A percentile compares a stretch with the other conserved stretches of the same genome.
phyloP scores from a whole-genome alignment of 2,113 vertebrate genomes.

The Nannospalax galili region DNA sequence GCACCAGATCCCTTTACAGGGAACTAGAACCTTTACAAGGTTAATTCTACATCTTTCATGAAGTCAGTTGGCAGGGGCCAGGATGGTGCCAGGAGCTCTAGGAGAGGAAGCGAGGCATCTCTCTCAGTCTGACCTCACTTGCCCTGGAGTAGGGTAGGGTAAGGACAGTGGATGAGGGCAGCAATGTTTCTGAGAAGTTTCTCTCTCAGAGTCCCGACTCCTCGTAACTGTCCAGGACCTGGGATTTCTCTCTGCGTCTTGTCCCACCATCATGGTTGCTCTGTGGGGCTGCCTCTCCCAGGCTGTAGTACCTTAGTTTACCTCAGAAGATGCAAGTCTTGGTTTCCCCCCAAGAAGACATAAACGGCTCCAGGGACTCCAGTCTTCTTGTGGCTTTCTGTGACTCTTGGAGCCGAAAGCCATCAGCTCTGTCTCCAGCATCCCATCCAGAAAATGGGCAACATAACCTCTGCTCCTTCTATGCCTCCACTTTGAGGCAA shows the following conservation, averaged over 20 bases:
- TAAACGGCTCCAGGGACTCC: not conserved
- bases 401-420: not conserved
- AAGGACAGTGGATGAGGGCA: not conserved
- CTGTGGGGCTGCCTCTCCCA: not conserved
- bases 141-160: rapidly evolving
- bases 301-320: not conserved
- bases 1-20: not conserved
- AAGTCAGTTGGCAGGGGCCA: not conserved
- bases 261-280: not conserved
- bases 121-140: not conserved
- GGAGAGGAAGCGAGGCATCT: not conserved
- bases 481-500: too few species aligned
- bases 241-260: not conserved
- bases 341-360: not conserved
- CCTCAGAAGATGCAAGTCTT: not conserved
- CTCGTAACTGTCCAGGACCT: not conserved
- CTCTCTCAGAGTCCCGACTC: not conserved
- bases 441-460: not conserved
- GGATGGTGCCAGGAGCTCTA: not conserved
- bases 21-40: not conserved
- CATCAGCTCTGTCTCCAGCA: not conserved
- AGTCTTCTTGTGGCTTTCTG: not conserved
- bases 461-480: not conserved
- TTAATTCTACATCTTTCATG: conserved; percentile 19
- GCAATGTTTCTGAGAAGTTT: not conserved